A percentile compares a stretch with the other conserved stretches of the same genome.
phyloP scores from a whole-genome alignment of 1,140 invertebrate species.

The Halesus radiatus region DNA sequence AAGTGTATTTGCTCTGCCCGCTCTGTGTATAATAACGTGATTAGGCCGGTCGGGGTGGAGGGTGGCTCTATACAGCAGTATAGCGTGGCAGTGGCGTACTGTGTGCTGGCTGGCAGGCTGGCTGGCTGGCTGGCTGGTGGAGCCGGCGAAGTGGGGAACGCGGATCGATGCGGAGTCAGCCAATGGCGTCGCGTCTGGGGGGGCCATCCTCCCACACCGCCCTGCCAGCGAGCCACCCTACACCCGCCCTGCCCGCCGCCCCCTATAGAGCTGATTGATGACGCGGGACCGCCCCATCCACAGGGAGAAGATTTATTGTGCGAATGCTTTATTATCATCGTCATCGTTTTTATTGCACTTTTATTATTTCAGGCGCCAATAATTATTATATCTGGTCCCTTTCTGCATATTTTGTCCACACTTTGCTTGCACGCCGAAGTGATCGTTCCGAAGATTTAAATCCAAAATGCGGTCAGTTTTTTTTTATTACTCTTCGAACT shows the following conservation, averaged over 20 bases:
- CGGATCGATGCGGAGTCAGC: constrained; percentile 52
- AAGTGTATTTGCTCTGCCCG: constrained; percentile 59
- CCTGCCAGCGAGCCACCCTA: constrained; percentile 58
- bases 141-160: constrained; percentile 60
- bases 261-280: constrained; percentile 41
- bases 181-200: constrained; percentile 46
- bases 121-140: constrained; percentile 55
- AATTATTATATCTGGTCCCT: too few species aligned
- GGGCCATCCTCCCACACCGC: neutral
- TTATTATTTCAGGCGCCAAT: too few species aligned
- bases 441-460: too few species aligned
- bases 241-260: constrained; percentile 12
- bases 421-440: too few species aligned
- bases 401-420: too few species aligned
- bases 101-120: constrained; percentile 55
- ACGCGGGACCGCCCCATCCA: constrained; percentile 36
- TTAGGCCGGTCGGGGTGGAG: constrained; percentile 52
- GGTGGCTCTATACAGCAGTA: constrained; percentile 48
- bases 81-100: constrained; percentile 48
- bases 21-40: constrained; percentile 48
- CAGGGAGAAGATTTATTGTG: constrained; percentile 30
- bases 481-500: too few species aligned
- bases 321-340: constrained; percentile 43
- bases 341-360: constrained; percentile 10
- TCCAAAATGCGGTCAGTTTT: too few species aligned